phyloP scores from a whole-genome alignment of 1,140 invertebrate genomes.

The Dendrolimus kikuchii region DNA sequence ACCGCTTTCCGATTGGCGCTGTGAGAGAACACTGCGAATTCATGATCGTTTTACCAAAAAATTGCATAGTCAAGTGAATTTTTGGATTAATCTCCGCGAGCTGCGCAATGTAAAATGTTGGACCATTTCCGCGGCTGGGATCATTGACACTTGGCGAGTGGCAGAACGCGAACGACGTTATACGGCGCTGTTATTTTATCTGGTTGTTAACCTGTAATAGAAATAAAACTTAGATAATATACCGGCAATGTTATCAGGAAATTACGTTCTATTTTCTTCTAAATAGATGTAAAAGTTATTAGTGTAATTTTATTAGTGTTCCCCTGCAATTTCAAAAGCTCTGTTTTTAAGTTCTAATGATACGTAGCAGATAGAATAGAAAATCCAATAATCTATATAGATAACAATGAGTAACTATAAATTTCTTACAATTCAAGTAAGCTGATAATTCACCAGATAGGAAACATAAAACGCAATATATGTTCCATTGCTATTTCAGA shows the following conservation, averaged over 20 bases:
- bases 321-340: no score
- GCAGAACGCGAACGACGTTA: constrained; percentile 12
- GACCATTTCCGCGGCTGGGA: constrained; percentile 11
- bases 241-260: constrained; percentile 8
- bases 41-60: not conserved
- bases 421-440: no score
- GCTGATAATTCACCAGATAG: no score
- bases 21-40: not conserved
- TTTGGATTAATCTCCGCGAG: constrained; percentile 1
- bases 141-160: constrained; percentile 21
- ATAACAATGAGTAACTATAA: no score
- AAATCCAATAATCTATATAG: no score
- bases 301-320: no score
- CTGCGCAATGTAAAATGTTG: constrained; percentile 9
- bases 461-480: no score
- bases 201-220: constrained; percentile 18
- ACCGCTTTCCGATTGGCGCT: not conserved
- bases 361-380: no score
- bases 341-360: no score
- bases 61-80: constrained; percentile 1
- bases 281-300: no score
- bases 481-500: no score
- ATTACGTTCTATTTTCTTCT: not conserved
- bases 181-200: constrained; percentile 16
- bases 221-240: constrained; percentile 7